A percentile compares a stretch with the other conserved stretches of the same genome.
These are phyloP conservation scores for Pygoscelis adeliae DNA, from an alignment of 2,113 vertebrate genomes.

Conservation along the genomic window DNA sequence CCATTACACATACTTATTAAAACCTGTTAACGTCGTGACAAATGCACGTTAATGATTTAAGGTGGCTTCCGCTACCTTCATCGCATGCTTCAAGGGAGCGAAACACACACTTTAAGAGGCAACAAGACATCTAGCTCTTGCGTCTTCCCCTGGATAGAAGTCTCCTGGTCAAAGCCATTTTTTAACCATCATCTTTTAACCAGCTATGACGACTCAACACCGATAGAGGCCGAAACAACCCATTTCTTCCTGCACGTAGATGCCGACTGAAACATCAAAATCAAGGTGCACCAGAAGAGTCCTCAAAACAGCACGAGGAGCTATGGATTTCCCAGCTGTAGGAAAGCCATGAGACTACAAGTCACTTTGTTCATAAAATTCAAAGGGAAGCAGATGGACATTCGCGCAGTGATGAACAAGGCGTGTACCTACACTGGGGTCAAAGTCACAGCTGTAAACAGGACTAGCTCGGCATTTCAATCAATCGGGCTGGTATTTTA, in stretches of 20 bases:
- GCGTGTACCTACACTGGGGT: too few relatives aligned
- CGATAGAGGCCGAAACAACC: rapidly evolving
- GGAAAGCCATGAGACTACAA: neutral
- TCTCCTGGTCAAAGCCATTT: neutral
- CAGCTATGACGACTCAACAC: neutral
- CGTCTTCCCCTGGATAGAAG: neutral
- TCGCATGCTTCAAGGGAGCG: neutral
- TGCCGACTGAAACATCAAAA: neutral
- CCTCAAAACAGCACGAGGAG: neutral
- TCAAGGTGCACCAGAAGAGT: neutral
- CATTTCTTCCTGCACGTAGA: neutral
- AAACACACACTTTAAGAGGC: neutral
- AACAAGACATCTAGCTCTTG: neutral
- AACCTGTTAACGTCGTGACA: neutral
- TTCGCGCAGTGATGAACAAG: neutral
- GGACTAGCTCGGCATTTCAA: neutral
- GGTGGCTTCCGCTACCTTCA: neutral
- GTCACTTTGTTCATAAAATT: neutral
- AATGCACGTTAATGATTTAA: neutral
- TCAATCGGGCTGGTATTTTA: neutral
- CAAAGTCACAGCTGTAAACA: neutral
- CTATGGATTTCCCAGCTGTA: neutral
- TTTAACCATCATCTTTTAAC: neutral
- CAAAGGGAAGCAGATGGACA: neutral
- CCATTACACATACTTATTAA: neutral